Conservation (phyloP, 2,888 invertebrate species). For the Folsomia candida region DNA sequence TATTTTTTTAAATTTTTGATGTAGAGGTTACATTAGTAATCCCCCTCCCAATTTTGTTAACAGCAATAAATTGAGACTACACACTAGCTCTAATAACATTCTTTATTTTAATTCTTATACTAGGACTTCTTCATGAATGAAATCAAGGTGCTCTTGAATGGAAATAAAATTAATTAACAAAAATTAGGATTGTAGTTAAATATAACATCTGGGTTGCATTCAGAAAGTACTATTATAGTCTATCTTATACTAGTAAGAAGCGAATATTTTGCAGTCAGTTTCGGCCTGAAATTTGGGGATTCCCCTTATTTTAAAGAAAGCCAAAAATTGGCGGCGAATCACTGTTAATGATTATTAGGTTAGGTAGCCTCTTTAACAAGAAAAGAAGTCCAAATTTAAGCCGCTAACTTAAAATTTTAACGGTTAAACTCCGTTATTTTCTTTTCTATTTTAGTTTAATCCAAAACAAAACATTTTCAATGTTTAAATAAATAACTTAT, state of each 20-base stretch:
- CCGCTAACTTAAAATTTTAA: constrained; percentile 66
- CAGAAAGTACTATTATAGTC: constrained; percentile 58
- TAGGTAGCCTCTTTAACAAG: constrained; percentile 61
- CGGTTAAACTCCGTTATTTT: too few species aligned
- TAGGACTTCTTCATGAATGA: constrained; percentile 61
- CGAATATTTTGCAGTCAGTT: constrained; percentile 58
- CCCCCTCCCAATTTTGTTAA: too few species aligned
- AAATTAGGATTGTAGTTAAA: constrained; percentile 57
- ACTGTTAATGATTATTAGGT: constrained; percentile 67
- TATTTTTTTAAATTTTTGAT: too few species aligned
- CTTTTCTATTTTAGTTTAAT: too few species aligned
- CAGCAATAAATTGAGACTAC: too few species aligned
- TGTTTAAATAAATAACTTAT: too few species aligned
- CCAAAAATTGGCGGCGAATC: constrained; percentile 65
- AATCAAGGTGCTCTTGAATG: constrained; percentile 64
- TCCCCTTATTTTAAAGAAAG: constrained; percentile 59
- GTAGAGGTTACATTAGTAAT: too few species aligned
- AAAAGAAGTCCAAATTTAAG: constrained; percentile 62
- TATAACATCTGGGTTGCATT: constrained; percentile 58
- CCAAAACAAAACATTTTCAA: too few species aligned
- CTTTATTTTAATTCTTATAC: constrained; percentile 60
- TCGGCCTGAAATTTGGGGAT: constrained; percentile 58
- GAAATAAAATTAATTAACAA: too few species aligned
- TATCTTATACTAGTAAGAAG: too few species aligned
- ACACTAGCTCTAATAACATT: too few species aligned